Evolutionary conservation across 2,888 invertebrate genomes (phyloP).

Genomic region (Torymus tubicola): DNA sequence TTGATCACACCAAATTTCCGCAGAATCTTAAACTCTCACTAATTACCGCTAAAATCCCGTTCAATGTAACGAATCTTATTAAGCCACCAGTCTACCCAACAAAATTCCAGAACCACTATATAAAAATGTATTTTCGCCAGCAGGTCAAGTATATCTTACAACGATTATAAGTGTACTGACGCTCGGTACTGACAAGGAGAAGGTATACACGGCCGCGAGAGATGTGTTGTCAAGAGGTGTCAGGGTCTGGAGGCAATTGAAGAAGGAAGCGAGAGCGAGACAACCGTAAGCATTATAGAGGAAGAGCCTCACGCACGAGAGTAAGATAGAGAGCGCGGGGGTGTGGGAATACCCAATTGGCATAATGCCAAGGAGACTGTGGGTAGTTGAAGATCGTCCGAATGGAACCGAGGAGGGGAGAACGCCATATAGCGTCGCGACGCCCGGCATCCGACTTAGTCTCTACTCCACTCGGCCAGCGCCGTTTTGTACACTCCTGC

Average conservation of each 20-base stretch:
- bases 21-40: too few relatives aligned
- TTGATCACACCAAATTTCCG: too few relatives aligned
- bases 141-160: conserved; percentile 46
- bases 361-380: conserved; percentile 68
- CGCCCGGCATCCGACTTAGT: conserved; percentile 74
- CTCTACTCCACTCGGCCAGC: conserved; percentile 67
- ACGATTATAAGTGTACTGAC: conserved; percentile 54
- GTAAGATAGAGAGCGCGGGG: conserved; percentile 61
- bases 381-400: conserved; percentile 64
- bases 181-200: background rate
- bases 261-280: background rate
- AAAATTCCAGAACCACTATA: too few relatives aligned
- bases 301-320: conserved; percentile 28
- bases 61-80: too few relatives aligned
- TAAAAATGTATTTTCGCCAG: conserved; percentile 31
- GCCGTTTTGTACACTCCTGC: conserved; percentile 57
- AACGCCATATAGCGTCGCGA: conserved; percentile 78
- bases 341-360: conserved; percentile 73
- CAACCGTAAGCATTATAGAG: conserved; percentile 2
- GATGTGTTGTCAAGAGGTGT: conserved; percentile 59
- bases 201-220: background rate
- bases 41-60: too few relatives aligned
- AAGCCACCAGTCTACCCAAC: too few relatives aligned
- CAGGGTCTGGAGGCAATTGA: conserved; percentile 63
- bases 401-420: conserved; percentile 71